These are phyloP conservation scores for Pocillopora verrucosa DNA, from an alignment of 64 coral and sea anemone genomes.

Conservation along the genomic window DNA sequence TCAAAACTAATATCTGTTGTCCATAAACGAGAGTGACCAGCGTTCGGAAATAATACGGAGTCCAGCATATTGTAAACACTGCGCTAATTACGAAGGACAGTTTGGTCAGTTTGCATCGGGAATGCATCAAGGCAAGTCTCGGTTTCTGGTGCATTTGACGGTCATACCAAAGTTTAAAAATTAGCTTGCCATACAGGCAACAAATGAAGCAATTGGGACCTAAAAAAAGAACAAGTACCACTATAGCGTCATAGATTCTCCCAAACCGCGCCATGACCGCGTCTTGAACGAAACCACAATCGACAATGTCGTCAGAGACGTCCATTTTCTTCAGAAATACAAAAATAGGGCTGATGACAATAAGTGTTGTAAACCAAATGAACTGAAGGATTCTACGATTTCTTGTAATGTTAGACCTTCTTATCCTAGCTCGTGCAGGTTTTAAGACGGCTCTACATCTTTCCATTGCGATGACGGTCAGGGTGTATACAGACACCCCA, in stretches of 20 bases:
- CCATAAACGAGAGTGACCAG: slow-evolving; percentile 4
- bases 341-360: slow-evolving; percentile 20
- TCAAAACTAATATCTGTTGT: slow-evolving; percentile 11
- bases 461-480: slow-evolving; percentile 41
- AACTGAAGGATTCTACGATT: neutral
- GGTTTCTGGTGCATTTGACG: neutral
- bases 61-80: slow-evolving; percentile 51
- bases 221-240: slow-evolving; percentile 50
- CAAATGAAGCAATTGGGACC: slow-evolving; percentile 43
- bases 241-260: slow-evolving; percentile 34
- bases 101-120: slow-evolving; percentile 50
- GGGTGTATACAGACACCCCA: slow-evolving; percentile 50
- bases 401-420: neutral
- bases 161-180: slow-evolving; percentile 48
- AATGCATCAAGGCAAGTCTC: slow-evolving; percentile 29
- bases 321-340: slow-evolving; percentile 24
- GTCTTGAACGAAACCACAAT: slow-evolving; percentile 36
- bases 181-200: slow-evolving; percentile 39
- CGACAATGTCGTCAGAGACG: neutral
- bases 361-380: slow-evolving; percentile 30
- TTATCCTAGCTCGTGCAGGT: slow-evolving; percentile 3
- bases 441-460: slow-evolving; percentile 43
- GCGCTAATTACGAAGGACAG: slow-evolving; percentile 27
- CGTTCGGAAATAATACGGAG: slow-evolving; percentile 41
- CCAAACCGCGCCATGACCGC: neutral